Percentiles rank a stretch among this genome's conserved stretches.
These are phyloP conservation scores for Coecobrya sp. DNA, from an alignment of 2,888 invertebrate species.

Conservation along the genomic window DNA sequence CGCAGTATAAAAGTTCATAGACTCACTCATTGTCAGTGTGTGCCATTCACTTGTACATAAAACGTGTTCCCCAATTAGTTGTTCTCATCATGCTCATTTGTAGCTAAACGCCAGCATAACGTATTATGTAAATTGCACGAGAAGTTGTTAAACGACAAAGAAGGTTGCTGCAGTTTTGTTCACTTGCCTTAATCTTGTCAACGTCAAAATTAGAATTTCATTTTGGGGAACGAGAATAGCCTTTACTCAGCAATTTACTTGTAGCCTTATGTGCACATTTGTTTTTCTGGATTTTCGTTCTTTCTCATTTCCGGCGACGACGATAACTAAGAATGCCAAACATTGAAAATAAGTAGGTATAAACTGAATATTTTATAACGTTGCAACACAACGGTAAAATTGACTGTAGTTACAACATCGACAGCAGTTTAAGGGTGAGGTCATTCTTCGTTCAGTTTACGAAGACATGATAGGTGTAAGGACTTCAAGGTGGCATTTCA, in stretches of 20 bases:
- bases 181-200: slow-evolving; percentile 7
- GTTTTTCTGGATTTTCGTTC: slow-evolving; percentile 1
- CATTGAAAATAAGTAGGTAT: not conserved
- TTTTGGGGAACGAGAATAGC: not conserved
- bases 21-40: not conserved
- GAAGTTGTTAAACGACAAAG: slow-evolving; percentile 48
- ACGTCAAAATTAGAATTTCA: slow-evolving; percentile 48
- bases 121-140: slow-evolving; percentile 54
- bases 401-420: too few species aligned
- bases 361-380: slow-evolving; percentile 27
- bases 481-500: too few species aligned
- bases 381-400: not conserved
- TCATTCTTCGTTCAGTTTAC: not conserved
- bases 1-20: not conserved
- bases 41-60: not conserved
- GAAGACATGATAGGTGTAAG: not conserved
- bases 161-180: not conserved
- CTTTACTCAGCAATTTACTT: not conserved
- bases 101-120: not conserved
- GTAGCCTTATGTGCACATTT: not conserved
- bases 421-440: too few species aligned
- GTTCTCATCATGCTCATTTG: slow-evolving; percentile 40
- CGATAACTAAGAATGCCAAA: slow-evolving; percentile 11
- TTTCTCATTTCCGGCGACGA: slow-evolving; percentile 52
- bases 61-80: slow-evolving; percentile 54